phyloP scores from a whole-genome alignment of 2,113 vertebrate species.

The Origma solitaria region DNA sequence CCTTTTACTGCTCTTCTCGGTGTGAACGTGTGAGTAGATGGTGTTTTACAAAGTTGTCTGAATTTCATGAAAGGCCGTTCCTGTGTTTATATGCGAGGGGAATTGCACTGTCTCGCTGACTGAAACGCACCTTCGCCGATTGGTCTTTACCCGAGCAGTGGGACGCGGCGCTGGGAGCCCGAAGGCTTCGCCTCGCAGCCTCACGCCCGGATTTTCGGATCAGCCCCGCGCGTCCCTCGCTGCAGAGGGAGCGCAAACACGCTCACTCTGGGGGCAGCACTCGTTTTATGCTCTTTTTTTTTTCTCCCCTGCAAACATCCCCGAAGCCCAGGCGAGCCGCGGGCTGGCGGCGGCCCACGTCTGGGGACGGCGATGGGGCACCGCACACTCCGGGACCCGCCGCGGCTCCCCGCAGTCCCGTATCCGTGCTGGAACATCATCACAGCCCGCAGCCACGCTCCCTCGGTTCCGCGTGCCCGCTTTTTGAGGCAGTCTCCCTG shows the following conservation, averaged over 20 bases:
- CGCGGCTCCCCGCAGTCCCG: not conserved
- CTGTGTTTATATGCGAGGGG: slow-evolving; percentile 35
- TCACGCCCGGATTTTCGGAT: not conserved
- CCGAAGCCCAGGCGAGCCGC: not conserved
- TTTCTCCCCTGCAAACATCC: rapidly evolving
- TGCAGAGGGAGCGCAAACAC: not conserved
- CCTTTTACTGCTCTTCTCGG: slow-evolving; percentile 54
- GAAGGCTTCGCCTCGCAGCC: not conserved
- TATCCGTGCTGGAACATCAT: too few species aligned
- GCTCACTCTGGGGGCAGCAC: not conserved
- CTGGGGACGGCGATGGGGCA: not conserved
- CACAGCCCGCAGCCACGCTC: rapidly evolving
- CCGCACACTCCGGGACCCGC: not conserved
- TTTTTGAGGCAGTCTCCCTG: not conserved
- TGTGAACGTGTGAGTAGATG: slow-evolving; percentile 50
- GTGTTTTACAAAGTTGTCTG: slow-evolving; percentile 57
- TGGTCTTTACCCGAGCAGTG: not conserved
- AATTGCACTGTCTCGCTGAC: not conserved
- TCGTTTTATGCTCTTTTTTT: not conserved
- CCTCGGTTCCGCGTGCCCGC: rapidly evolving
- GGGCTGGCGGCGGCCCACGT: not conserved
- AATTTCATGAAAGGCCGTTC: slow-evolving; percentile 43
- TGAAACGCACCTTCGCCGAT: not conserved
- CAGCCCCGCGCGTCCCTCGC: not conserved
- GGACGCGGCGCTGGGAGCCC: not conserved